Conservation (phyloP, 2,888 invertebrate species). For the Dicyrtoma fusca region DNA sequence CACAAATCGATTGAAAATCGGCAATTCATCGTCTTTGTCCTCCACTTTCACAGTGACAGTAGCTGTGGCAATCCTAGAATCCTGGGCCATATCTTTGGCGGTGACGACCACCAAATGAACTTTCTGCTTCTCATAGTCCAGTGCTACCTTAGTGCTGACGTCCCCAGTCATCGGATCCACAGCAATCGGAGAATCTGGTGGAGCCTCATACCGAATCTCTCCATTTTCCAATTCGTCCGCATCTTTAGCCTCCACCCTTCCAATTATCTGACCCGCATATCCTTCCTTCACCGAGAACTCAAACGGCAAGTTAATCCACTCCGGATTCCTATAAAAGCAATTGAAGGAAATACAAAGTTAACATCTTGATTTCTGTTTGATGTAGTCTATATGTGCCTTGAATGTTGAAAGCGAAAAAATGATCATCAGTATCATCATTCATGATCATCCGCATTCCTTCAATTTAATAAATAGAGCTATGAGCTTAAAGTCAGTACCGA, state of each 20-base stretch:
- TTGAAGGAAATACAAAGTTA: constrained; percentile 24
- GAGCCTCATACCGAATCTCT: constrained; percentile 76
- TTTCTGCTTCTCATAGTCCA: constrained; percentile 82
- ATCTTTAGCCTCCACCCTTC: constrained; percentile 82
- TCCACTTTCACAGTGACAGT: constrained; percentile 79
- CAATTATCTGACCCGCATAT: constrained; percentile 65
- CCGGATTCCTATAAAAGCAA: constrained; percentile 67
- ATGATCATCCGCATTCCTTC: neutral
- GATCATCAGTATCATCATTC: neutral
- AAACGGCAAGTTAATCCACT: constrained; percentile 80
- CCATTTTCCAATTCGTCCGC: constrained; percentile 85
- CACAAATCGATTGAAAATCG: constrained; percentile 72
- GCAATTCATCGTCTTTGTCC: constrained; percentile 82
- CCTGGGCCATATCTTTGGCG: constrained; percentile 83
- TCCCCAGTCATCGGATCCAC: constrained; percentile 80
- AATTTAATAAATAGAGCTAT: constrained; percentile 16
- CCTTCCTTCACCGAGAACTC: constrained; percentile 65
- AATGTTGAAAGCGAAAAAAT: neutral
- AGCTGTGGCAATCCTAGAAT: constrained; percentile 82
- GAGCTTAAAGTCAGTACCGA: constrained; percentile 61
- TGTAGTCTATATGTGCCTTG: too few relatives aligned
- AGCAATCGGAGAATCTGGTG: constrained; percentile 75
- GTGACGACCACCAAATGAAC: constrained; percentile 76
- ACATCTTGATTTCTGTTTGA: too few relatives aligned
- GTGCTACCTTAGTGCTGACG: constrained; percentile 68